Evolutionary conservation across 2,888 invertebrate species (phyloP), one percentile per base, ranked within the genome.

Genomic region (Daptonema setosum): DNA sequence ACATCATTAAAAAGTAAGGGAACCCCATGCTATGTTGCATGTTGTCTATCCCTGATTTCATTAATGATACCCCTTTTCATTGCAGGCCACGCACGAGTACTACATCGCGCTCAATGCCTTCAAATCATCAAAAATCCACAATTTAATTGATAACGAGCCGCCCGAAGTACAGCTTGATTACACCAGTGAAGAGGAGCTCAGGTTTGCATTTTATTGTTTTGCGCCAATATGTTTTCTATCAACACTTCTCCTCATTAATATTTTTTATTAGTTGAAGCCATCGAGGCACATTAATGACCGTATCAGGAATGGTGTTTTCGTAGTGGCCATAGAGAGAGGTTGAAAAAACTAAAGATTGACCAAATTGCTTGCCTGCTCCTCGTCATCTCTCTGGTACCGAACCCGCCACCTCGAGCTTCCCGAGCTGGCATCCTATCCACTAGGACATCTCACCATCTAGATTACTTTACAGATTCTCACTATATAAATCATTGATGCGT

Each of bases 121-220:
- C 28, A 2, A 28, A n/a, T 14, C n/a, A 5, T 2, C 5, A 5
- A 5, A 11, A 1, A 8, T 50, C 5, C 25, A 45, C 11, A n/a
- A 3, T 2, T 20, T 52, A 29, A 28, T 20, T 17, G 3, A 1
- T 2, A 20, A 17, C 20, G 52, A 28, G 14, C 5, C 28, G 3
- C 20, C 28, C 5, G 52, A 28, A 2, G 11, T 2, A 2, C 14
- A 20, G n/a, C 26, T 28, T 26, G n/a, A 20, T 28, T 43, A 8
- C 20, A 35, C 57, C 17, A n/a, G 45, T 17, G 57, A 57, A 30
- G 28, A 25, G 26, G 57, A 57, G 20, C 28, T 57, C 20, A 28
- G 52, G 28, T 45, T n/a, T n/a, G n/a, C 35, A 35, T 35, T 17
- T 35, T 17, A 35, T 35, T 35, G 35, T 35, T 35, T 35, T 35